Percentiles rank a stretch among this genome's conserved stretches.
These are phyloP conservation scores for Seriola quinqueradiata DNA, from an alignment of 2,113 vertebrate species.

Conservation along the genomic window DNA sequence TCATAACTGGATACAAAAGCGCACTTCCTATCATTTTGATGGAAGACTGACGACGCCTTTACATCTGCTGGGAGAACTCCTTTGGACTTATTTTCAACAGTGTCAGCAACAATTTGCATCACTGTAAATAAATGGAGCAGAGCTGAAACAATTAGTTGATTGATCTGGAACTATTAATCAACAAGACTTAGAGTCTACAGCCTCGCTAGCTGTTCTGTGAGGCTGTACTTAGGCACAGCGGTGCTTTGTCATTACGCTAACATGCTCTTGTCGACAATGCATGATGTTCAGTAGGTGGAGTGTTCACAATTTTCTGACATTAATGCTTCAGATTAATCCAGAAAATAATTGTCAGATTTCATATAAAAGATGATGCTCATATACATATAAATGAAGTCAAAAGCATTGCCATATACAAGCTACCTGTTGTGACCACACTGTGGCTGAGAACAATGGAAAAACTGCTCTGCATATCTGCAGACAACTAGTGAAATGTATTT, in stretches of 20 bases:
- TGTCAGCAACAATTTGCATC: slow-evolving; percentile 15
- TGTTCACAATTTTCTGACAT: background rate
- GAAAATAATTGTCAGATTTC: background rate
- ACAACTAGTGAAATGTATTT: background rate
- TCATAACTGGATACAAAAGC: slow-evolving; percentile 1
- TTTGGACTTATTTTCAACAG: background rate
- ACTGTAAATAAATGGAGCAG: background rate
- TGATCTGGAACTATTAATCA: slow-evolving; percentile 9
- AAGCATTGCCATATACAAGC: background rate
- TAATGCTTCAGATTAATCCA: background rate
- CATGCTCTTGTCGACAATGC: background rate
- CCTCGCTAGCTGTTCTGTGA: background rate
- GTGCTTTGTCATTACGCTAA: background rate
- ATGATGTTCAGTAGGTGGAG: background rate
- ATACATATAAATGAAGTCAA: background rate
- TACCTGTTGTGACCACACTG: background rate
- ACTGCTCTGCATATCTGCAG: background rate
- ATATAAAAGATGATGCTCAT: background rate
- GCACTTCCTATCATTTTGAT: background rate
- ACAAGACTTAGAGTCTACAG: background rate
- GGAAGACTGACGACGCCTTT: background rate
- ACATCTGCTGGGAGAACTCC: slow-evolving; percentile 6
- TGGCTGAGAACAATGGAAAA: background rate
- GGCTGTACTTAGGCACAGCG: background rate
- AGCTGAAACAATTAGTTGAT: slow-evolving; percentile 30